Evolutionary conservation across 2,888 invertebrate species (phyloP).

Genomic region (Pogonocherus hispidulus): DNA sequence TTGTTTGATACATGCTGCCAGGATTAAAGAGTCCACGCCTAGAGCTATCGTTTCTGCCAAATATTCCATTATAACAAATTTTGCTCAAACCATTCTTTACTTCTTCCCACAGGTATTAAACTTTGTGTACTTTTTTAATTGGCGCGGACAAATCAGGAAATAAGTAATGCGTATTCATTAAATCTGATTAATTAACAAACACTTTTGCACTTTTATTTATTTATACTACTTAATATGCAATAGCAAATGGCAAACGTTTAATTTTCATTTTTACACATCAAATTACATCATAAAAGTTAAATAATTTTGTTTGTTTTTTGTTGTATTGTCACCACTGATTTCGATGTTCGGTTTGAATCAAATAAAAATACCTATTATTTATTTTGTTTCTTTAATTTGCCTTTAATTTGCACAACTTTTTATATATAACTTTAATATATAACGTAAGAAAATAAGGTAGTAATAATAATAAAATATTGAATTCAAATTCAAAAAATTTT

Average conservation of each 20-base stretch:
- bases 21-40: slow-evolving; percentile 81
- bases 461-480: not conserved
- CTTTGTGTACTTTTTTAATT: too few species aligned
- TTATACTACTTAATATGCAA: slow-evolving; percentile 6
- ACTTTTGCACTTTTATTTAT: not conserved
- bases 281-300: slow-evolving; percentile 22
- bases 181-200: not conserved
- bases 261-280: slow-evolving; percentile 27
- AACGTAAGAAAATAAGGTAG: too few species aligned
- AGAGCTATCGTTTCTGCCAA: slow-evolving; percentile 81
- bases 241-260: slow-evolving; percentile 6
- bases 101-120: not conserved
- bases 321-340: slow-evolving; percentile 1
- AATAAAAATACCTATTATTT: too few species aligned
- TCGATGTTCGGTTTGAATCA: slow-evolving; percentile 4
- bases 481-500: too few species aligned
- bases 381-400: too few species aligned
- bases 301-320: not conserved
- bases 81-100: not conserved
- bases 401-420: too few species aligned
- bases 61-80: slow-evolving; percentile 76
- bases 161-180: too few species aligned
- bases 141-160: too few species aligned
- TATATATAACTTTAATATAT: too few species aligned
- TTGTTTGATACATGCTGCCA: slow-evolving; percentile 81